phyloP scores from a whole-genome alignment of 2,797 vertebrate species.

The Gymnopithys bicolor region DNA sequence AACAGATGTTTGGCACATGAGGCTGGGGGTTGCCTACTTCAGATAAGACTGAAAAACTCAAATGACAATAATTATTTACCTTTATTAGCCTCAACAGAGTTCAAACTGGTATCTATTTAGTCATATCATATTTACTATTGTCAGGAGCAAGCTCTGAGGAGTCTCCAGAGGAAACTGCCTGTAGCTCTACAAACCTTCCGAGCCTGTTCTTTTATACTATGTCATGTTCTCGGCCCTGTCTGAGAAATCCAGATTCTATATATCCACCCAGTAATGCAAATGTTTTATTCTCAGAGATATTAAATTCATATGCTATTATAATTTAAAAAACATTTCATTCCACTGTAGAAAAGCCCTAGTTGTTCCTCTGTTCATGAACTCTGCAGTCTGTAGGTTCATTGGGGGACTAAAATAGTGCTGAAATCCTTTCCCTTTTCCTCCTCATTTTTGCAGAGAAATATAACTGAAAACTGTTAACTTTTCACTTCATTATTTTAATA shows the following conservation, averaged over 20 bases:
- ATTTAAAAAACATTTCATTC: neutral
- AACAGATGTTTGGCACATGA: constrained; percentile 26
- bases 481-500: neutral
- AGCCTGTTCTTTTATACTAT: neutral
- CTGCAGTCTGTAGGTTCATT: neutral
- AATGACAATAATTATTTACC: constrained; percentile 41
- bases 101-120: constrained; percentile 35
- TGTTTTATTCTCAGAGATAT: neutral
- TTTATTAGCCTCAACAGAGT: constrained; percentile 46
- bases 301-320: constrained; percentile 17
- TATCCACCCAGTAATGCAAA: neutral
- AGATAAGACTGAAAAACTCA: constrained; percentile 22
- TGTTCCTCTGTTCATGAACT: neutral
- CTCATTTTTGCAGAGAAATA: neutral
- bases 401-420: neutral
- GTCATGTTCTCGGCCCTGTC: neutral
- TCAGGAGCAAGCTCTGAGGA: neutral
- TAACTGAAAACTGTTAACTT: neutral
- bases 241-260: neutral
- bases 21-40: neutral
- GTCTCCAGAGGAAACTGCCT: neutral
- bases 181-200: neutral
- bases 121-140: neutral
- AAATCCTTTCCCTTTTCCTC: neutral
- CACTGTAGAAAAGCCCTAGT: neutral